Percentiles rank a stretch among this genome's conserved stretches.
Conservation (phyloP, 1,140 invertebrate genomes). For the Drosophila kohkoa region DNA sequence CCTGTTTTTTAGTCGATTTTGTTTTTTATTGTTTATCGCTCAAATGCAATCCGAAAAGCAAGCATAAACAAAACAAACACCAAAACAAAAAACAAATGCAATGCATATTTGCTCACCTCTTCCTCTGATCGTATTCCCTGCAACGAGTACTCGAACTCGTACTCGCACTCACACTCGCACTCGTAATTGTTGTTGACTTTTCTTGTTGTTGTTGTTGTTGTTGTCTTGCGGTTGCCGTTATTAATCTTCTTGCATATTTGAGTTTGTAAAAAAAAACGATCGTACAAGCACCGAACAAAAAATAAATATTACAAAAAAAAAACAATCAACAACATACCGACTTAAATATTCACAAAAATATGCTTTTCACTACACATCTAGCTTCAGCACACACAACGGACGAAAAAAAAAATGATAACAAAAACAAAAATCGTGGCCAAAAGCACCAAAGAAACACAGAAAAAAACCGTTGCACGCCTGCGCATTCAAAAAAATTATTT, state of each 20-base stretch:
- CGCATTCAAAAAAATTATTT: slow-evolving; percentile 62
- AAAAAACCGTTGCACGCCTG: slow-evolving; percentile 72
- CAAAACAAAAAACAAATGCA: slow-evolving; percentile 58
- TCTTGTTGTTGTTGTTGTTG: no score
- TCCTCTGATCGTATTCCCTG: slow-evolving; percentile 51
- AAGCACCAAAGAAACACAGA: slow-evolving; percentile 3
- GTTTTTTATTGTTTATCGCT: slow-evolving; percentile 23
- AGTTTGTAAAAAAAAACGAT: slow-evolving; percentile 18
- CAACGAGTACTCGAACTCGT: slow-evolving; percentile 45
- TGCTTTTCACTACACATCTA: slow-evolving; percentile 50
- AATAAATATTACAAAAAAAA: slow-evolving; percentile 20
- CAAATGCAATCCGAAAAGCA: slow-evolving; percentile 40
- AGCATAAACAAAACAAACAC: slow-evolving; percentile 24
- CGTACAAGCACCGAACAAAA: not conserved
- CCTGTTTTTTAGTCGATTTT: slow-evolving; percentile 14
- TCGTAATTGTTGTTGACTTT: slow-evolving; percentile 61
- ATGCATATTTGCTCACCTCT: slow-evolving; percentile 67
- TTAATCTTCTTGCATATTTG: slow-evolving; percentile 60
- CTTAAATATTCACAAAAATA: slow-evolving; percentile 53
- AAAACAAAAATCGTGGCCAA: slow-evolving; percentile 36
- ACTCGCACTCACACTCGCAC: slow-evolving; percentile 5
- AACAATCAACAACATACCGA: slow-evolving; percentile 20
- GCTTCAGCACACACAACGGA: slow-evolving; percentile 22
- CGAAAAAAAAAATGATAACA: slow-evolving; percentile 23
- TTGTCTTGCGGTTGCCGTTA: slow-evolving; percentile 37